Evolutionary conservation across 2,888 invertebrate genomes (phyloP).

Genomic region (Eupithecia tripunctaria): DNA sequence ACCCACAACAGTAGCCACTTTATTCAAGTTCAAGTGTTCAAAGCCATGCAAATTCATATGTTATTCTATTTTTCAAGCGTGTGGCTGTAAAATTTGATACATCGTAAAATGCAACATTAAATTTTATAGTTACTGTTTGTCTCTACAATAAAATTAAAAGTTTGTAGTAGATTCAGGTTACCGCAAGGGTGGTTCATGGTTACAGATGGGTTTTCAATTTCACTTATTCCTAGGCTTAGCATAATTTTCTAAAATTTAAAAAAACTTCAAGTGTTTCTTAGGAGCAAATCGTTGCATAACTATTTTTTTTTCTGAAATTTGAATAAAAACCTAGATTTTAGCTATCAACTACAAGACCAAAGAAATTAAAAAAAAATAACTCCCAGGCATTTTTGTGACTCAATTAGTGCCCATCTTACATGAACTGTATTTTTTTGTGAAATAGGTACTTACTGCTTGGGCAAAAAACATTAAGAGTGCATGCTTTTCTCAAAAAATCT

Average conservation of each 20-base stretch:
- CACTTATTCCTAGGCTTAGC: background rate
- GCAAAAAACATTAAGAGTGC: too few species aligned
- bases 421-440: too few species aligned
- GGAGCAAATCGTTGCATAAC: too few species aligned
- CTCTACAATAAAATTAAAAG: slow-evolving; percentile 33
- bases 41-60: slow-evolving; percentile 15
- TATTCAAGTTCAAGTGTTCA: background rate
- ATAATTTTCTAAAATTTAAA: background rate
- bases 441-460: too few species aligned
- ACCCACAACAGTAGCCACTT: background rate
- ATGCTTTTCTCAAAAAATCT: too few species aligned
- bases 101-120: slow-evolving; percentile 52
- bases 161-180: slow-evolving; percentile 37
- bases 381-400: too few species aligned
- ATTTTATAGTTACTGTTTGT: slow-evolving; percentile 41
- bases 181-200: background rate
- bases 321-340: too few species aligned
- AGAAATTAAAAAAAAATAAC: too few species aligned
- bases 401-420: too few species aligned
- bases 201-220: background rate
- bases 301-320: too few species aligned
- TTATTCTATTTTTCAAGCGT: slow-evolving; percentile 29
- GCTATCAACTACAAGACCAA: too few species aligned
- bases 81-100: slow-evolving; percentile 55
- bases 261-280: background rate